phyloP scores from a whole-genome alignment of 2,888 invertebrate genomes.

The Leptinotarsa peninsularis region DNA sequence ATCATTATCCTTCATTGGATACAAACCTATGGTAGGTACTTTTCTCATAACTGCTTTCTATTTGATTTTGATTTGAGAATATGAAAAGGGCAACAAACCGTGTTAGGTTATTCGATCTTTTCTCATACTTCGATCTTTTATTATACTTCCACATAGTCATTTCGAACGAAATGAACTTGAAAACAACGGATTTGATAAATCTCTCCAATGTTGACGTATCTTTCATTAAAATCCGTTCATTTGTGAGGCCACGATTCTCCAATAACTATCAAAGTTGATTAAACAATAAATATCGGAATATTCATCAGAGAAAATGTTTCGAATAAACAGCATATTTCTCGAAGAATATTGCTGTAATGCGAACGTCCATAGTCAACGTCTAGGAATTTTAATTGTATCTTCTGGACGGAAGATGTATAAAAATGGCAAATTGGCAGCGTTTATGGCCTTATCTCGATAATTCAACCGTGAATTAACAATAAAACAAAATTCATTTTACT shows the following conservation, averaged over 20 bases:
- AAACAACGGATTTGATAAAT: slow-evolving; percentile 30
- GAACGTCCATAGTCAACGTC: slow-evolving; percentile 38
- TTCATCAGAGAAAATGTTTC: slow-evolving; percentile 33
- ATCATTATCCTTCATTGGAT: neutral
- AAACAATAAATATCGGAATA: slow-evolving; percentile 43
- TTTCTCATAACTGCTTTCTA: neutral
- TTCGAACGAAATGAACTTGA: slow-evolving; percentile 27
- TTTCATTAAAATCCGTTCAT: slow-evolving; percentile 33
- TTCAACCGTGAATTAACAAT: slow-evolving; percentile 40
- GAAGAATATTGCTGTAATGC: slow-evolving; percentile 26
- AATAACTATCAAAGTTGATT: slow-evolving; percentile 43
- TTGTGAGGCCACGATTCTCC: slow-evolving; percentile 38
- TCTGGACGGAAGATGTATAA: slow-evolving; percentile 40
- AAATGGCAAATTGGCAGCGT: slow-evolving; percentile 44
- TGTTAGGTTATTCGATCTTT: neutral
- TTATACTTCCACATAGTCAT: neutral
- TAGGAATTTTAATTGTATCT: slow-evolving; percentile 46
- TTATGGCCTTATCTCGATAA: slow-evolving; percentile 39
- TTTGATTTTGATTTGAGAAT: neutral
- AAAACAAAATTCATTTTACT: slow-evolving; percentile 41
- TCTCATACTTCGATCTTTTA: too few relatives aligned
- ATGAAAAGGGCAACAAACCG: slow-evolving; percentile 3
- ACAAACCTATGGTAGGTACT: neutral
- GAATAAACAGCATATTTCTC: slow-evolving; percentile 29
- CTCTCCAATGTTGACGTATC: slow-evolving; percentile 34